A percentile compares a stretch with the other conserved stretches of the same genome.
Conservation (phyloP, 2,113 vertebrate species). For the Entelurus aequoreus region DNA sequence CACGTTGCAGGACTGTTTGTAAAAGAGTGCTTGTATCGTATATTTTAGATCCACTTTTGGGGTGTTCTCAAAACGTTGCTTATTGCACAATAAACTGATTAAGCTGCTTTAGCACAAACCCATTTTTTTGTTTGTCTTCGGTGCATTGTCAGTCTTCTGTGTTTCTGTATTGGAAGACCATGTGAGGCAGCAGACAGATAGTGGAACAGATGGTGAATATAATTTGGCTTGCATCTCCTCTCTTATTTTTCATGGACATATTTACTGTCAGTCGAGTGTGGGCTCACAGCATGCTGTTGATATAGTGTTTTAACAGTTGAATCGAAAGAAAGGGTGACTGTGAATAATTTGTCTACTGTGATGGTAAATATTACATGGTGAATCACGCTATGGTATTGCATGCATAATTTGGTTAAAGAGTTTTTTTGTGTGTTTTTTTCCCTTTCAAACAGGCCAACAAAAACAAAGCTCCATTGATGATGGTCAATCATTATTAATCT, state of each 20-base stretch:
- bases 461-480: too few species aligned
- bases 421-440: too few species aligned
- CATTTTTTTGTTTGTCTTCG: conserved; percentile 19
- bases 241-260: conserved; percentile 19
- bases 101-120: conserved; percentile 23
- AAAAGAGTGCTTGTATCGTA: too few species aligned
- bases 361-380: conserved; percentile 20
- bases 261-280: conserved; percentile 12
- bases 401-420: background rate
- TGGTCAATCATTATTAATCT: too few species aligned
- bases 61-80: background rate
- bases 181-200: conserved; percentile 29
- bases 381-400: background rate
- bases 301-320: background rate
- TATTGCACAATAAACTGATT: background rate
- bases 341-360: conserved; percentile 14
- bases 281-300: conserved; percentile 18
- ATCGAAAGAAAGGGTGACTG: conserved; percentile 3
- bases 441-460: too few species aligned
- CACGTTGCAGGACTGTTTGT: too few species aligned
- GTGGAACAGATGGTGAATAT: conserved; percentile 36
- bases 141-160: conserved; percentile 10
- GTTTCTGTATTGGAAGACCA: conserved; percentile 26
- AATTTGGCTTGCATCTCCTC: conserved; percentile 33
- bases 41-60: background rate